These are phyloP conservation scores for Sphaerophoria taeniata DNA, from an alignment of 2,888 invertebrate species.

Conservation along the genomic window DNA sequence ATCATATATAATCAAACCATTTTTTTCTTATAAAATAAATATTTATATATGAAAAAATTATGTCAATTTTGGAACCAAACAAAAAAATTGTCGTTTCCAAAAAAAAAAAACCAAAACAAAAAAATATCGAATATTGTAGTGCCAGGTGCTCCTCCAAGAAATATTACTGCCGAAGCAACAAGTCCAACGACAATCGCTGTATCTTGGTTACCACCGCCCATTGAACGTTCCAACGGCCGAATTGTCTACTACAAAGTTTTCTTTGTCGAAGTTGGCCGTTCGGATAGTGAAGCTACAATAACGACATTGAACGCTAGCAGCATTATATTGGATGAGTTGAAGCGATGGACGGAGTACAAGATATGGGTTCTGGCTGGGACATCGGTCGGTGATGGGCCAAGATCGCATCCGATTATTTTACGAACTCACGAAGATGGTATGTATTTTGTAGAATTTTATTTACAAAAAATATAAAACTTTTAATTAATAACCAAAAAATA, in stretches of 20 bases:
- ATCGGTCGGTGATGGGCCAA: slow-evolving; percentile 97
- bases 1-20: slow-evolving; percentile 4
- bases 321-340: slow-evolving; percentile 93
- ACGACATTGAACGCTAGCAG: slow-evolving; percentile 91
- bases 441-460: slow-evolving; percentile 83
- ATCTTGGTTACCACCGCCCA: slow-evolving; percentile 96
- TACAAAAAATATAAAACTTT: slow-evolving; percentile 15
- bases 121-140: slow-evolving; percentile 85
- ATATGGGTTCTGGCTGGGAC: slow-evolving; percentile 98
- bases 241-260: slow-evolving; percentile 98
- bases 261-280: slow-evolving; percentile 92
- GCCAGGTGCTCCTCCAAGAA: slow-evolving; percentile 98
- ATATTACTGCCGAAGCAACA: slow-evolving; percentile 94
- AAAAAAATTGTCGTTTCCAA: slow-evolving; percentile 53
- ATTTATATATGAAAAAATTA: slow-evolving; percentile 59
- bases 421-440: slow-evolving; percentile 99
- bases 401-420: slow-evolving; percentile 95
- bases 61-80: slow-evolving; percentile 62
- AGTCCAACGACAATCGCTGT: slow-evolving; percentile 95
- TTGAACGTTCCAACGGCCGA: slow-evolving; percentile 94
- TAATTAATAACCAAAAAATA: slow-evolving; percentile 9
- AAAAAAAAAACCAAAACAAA: slow-evolving; percentile 58
- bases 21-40: slow-evolving; percentile 53
- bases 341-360: slow-evolving; percentile 97
- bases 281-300: slow-evolving; percentile 92